These are phyloP conservation scores for Larimichthys crocea DNA, from an alignment of 2,113 vertebrate genomes.

Conservation along the genomic window DNA sequence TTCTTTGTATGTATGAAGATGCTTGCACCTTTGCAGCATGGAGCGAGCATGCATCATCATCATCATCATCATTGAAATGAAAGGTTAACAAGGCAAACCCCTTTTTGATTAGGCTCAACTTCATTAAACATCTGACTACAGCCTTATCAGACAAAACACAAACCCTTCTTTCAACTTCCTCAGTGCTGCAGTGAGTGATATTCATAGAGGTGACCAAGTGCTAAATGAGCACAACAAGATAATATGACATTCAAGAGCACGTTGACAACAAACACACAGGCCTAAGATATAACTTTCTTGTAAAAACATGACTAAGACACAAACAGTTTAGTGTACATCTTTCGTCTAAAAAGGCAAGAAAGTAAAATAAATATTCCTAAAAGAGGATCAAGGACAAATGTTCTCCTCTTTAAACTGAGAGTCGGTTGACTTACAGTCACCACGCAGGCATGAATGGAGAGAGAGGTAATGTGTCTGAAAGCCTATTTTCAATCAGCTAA, in stretches of 20 bases:
- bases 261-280: constrained; percentile 67
- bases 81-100: constrained; percentile 44
- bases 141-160: constrained; percentile 20
- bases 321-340: constrained; percentile 62
- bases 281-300: constrained; percentile 51
- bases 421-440: constrained; percentile 35
- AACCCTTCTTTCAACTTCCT: constrained; percentile 38
- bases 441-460: constrained; percentile 32
- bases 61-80: constrained; percentile 47
- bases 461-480: constrained; percentile 43
- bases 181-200: constrained; percentile 57
- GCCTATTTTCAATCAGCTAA: constrained; percentile 25
- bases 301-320: constrained; percentile 70
- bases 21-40: constrained; percentile 20
- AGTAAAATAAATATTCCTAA: constrained; percentile 66
- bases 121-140: constrained; percentile 33
- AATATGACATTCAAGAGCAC: constrained; percentile 75
- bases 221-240: constrained; percentile 57
- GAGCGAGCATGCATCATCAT: constrained; percentile 9
- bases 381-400: constrained; percentile 46
- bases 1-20: constrained; percentile 35
- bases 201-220: constrained; percentile 66
- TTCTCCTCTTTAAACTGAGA: constrained; percentile 44
- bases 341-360: constrained; percentile 71
- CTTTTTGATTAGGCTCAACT: constrained; percentile 56